These are phyloP conservation scores for Porphyrio hochstetteri DNA, from an alignment of 2,113 vertebrate genomes.

Conservation along the genomic window DNA sequence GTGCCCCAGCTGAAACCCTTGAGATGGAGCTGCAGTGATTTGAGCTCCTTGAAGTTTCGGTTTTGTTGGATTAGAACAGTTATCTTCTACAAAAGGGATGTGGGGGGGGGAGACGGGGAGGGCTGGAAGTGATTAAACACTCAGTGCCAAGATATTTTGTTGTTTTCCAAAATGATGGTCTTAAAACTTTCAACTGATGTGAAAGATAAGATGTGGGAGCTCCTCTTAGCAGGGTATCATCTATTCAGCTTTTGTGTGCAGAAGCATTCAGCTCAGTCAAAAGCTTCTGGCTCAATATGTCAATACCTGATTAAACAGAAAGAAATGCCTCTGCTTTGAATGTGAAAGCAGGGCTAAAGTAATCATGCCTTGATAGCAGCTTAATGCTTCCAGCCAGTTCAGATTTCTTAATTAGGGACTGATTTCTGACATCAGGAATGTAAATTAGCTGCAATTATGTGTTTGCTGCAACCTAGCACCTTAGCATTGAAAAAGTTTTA, in stretches of 20 bases:
- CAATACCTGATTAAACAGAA: conserved; percentile 60
- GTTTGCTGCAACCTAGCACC: conserved; percentile 33
- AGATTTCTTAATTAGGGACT: conserved; percentile 46
- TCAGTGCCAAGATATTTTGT: neutral
- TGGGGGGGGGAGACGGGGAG: no score
- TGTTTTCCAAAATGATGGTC: neutral
- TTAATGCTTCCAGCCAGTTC: conserved; percentile 17
- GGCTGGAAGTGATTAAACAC: neutral
- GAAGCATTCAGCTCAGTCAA: conserved; percentile 34
- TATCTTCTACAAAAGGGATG: neutral
- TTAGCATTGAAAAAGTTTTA: conserved; percentile 20
- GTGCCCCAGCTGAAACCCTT: neutral
- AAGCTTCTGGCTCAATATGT: conserved; percentile 52
- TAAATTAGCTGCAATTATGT: conserved; percentile 39
- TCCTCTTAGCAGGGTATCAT: conserved; percentile 49
- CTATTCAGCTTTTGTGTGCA: conserved; percentile 55
- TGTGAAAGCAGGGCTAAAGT: conserved; percentile 52
- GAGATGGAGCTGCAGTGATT: neutral
- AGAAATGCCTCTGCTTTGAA: conserved; percentile 52
- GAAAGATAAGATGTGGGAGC: conserved; percentile 34
- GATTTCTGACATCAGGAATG: conserved; percentile 59
- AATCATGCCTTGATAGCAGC: conserved; percentile 26
- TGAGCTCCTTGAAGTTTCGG: conserved; percentile 15
- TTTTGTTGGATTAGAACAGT: neutral
- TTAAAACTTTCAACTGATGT: conserved; percentile 6